phyloP scores from a whole-genome alignment of 1,140 invertebrate species.

The Drosophila lacertosa region DNA sequence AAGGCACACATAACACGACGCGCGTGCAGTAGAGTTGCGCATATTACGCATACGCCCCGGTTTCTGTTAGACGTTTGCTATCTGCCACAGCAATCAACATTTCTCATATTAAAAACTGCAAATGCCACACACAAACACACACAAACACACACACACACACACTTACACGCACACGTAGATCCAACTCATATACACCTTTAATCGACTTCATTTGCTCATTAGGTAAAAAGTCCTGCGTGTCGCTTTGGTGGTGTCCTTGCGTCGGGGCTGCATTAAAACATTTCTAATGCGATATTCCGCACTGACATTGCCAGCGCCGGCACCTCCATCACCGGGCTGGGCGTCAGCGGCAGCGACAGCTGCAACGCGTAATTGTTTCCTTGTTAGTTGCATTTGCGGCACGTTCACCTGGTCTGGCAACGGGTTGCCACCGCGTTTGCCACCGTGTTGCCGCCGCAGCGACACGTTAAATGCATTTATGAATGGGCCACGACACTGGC shows the following conservation, averaged over 20 bases:
- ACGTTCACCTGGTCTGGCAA: constrained; percentile 56
- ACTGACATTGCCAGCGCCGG: constrained; percentile 19
- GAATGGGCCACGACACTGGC: constrained; percentile 15
- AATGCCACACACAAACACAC: constrained; percentile 13
- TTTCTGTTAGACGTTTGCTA: constrained; percentile 9
- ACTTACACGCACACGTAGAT: neutral
- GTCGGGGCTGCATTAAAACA: constrained; percentile 41
- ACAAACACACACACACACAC: neutral
- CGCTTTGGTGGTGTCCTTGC: constrained; percentile 18
- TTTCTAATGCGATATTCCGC: constrained; percentile 57
- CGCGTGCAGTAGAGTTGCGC: neutral
- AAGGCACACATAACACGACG: constrained; percentile 9
- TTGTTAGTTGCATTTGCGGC: constrained; percentile 70
- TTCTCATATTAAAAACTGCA: constrained; percentile 64
- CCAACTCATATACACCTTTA: constrained; percentile 56
- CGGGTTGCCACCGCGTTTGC: constrained; percentile 35
- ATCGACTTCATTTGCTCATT: constrained; percentile 83
- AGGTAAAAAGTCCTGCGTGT: constrained; percentile 68
- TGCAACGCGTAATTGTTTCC: constrained; percentile 78
- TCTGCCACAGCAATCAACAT: constrained; percentile 41
- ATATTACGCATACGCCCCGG: constrained; percentile 63
- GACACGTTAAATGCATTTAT: constrained; percentile 31
- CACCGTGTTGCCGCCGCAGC: constrained; percentile 21
- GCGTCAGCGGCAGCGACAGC: constrained; percentile 38
- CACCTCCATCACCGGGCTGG: constrained; percentile 8